These are phyloP conservation scores for Aporophyla nigra DNA, from an alignment of 2,888 invertebrate species.

Conservation along the genomic window DNA sequence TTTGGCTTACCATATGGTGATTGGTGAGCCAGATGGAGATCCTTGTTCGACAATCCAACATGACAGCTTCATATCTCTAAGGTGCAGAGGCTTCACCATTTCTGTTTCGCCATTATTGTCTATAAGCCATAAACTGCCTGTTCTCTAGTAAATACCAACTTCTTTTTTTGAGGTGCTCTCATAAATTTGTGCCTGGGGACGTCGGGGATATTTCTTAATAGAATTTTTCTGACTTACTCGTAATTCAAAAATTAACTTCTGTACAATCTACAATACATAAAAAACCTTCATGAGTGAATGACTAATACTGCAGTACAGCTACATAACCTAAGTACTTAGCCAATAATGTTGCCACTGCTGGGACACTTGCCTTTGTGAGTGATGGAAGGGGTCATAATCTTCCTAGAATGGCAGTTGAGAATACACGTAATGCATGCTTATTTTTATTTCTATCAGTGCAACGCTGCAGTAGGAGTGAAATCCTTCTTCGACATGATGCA, in stretches of 20 bases:
- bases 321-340: background rate
- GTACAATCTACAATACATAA: background rate
- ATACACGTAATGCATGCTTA: background rate
- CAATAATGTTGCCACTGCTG: background rate
- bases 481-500: slow-evolving; percentile 99
- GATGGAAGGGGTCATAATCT: background rate
- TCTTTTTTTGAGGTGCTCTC: too few relatives aligned
- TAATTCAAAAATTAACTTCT: background rate
- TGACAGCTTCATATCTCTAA: background rate
- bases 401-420: background rate
- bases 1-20: background rate
- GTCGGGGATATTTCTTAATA: background rate
- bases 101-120: too few relatives aligned
- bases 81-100: background rate
- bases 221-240: background rate
- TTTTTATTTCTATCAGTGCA: slow-evolving; percentile 92
- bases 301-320: background rate
- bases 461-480: slow-evolving; percentile 98
- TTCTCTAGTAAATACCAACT: background rate
- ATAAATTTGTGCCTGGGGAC: background rate
- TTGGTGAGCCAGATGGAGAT: background rate
- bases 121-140: background rate
- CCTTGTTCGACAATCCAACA: background rate
- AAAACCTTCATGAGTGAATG: background rate
- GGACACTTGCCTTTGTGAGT: background rate